These are phyloP conservation scores for Pontoporia blainvillei DNA, from an alignment of 2,113 vertebrate genomes.

Conservation along the genomic window DNA sequence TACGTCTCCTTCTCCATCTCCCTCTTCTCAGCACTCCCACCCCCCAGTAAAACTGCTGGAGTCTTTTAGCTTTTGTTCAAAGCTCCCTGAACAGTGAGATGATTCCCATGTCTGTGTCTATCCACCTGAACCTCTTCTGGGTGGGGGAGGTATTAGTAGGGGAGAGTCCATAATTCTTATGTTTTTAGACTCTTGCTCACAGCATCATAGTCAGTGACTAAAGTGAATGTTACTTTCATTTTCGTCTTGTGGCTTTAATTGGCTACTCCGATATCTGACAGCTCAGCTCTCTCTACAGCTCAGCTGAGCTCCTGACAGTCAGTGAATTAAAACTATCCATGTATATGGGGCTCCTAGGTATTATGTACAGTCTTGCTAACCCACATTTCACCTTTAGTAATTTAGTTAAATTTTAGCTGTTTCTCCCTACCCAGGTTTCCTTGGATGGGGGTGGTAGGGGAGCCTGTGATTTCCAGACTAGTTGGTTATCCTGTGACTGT, in stretches of 20 bases:
- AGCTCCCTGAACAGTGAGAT: not conserved
- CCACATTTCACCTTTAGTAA: not conserved
- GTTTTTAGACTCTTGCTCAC: not conserved
- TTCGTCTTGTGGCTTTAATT: not conserved
- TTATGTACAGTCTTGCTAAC: not conserved
- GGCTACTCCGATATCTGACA: not conserved
- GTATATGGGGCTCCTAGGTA: not conserved
- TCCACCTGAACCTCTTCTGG: not conserved
- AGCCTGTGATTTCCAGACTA: not conserved
- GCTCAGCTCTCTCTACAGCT: not conserved
- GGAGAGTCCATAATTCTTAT: not conserved
- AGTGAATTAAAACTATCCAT: not conserved
- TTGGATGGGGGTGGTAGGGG: not conserved
- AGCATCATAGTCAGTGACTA: not conserved
- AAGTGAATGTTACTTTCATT: not conserved
- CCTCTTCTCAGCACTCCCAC: not conserved
- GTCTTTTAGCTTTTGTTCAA: not conserved
- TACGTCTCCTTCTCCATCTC: not conserved
- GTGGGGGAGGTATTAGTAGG: not conserved
- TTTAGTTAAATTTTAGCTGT: not conserved
- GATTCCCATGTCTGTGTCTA: not conserved
- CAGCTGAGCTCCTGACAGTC: not conserved
- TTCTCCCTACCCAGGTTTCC: not conserved
- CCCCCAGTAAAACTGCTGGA: not conserved
- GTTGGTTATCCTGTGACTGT: not conserved